Base-by-base conservation (phyloP, 1,140 invertebrate genomes). In the Centruroides sculpturatus region DNA sequence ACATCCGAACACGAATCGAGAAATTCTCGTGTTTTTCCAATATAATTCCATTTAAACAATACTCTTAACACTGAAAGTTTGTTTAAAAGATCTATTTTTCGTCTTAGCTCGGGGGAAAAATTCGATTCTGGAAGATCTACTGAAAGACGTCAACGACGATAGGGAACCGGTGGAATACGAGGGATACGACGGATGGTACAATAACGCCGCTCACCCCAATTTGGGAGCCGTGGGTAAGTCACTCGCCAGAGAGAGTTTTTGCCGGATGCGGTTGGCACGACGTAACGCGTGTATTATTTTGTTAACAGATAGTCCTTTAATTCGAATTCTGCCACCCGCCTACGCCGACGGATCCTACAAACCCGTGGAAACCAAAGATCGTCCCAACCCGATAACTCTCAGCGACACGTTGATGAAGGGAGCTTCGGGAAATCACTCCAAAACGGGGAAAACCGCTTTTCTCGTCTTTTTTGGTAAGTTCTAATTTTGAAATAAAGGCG, bases 391-490 rank as follows among this genome's bases (percentile, higher is more conserved):
- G 13, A 70, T 82, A 47, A 63, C 66, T 6, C 66, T 82, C 53
- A 83, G 80, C 66, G 74, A 81, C 41, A 59, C 67, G 5, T 71
- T 85, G 47, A 72, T 82, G 65, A 71, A 68, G 34, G 79, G 77
- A n/a, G 47, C 65, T 9, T 73, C 72, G 52, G 77, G 77, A 5
- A 71, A 67, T 8, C 68, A 67, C 4, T 83, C 81, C 13, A 73
- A 68, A 61, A 74, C 74, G 5, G 83, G 82, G 49, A 79, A 78
- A 69, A 84, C 82, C 53, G 82, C 81, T 4, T 73, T 86, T 35
- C 74, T 84, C 53, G 82, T 83, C 4, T 86, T 82, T 69, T 86
- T 85, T 71, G 82, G 82, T 83, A 72, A 69, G 73, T 66, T 49
- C 46, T 4, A 4, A 47, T 23, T 48, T 50, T 34, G 23, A 49